Conservation (phyloP, 2,888 invertebrate species). For the Drosophila quinaria region DNA sequence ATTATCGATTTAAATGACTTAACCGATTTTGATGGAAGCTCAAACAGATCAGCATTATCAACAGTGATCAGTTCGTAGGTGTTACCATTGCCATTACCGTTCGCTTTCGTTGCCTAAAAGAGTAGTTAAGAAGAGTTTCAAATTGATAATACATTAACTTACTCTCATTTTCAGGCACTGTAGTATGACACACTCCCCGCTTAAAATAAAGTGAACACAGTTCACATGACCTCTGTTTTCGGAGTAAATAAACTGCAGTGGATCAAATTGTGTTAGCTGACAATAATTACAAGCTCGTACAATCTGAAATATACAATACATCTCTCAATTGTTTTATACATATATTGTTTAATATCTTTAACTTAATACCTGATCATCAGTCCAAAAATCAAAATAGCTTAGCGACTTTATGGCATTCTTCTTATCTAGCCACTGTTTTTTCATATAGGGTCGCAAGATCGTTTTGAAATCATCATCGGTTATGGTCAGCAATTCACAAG, state of each 20-base stretch:
- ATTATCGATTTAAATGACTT: background rate
- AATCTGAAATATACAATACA: constrained; percentile 40
- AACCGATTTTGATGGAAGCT: background rate
- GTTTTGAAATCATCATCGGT: constrained; percentile 87
- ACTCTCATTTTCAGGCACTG: constrained; percentile 84
- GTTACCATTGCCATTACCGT: constrained; percentile 19
- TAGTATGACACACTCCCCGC: constrained; percentile 84
- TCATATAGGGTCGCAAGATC: constrained; percentile 76
- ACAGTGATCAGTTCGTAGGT: constrained; percentile 28
- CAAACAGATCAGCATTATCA: background rate
- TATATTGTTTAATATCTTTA: background rate
- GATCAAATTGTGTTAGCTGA: constrained; percentile 78
- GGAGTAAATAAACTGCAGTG: constrained; percentile 81
- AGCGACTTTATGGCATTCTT: constrained; percentile 74
- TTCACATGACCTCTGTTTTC: constrained; percentile 80
- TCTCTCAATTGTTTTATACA: background rate
- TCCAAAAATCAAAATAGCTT: constrained; percentile 81
- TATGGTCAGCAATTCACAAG: constrained; percentile 89
- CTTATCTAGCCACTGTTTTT: constrained; percentile 81
- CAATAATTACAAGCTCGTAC: constrained; percentile 73
- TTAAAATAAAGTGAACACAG: constrained; percentile 83
- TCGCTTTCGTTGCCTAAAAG: constrained; percentile 5
- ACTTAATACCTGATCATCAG: constrained; percentile 71
- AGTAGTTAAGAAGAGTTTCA: background rate
- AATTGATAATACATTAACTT: background rate